Conservation (phyloP, 2,113 vertebrate species). For the Scolopax mira region DNA sequence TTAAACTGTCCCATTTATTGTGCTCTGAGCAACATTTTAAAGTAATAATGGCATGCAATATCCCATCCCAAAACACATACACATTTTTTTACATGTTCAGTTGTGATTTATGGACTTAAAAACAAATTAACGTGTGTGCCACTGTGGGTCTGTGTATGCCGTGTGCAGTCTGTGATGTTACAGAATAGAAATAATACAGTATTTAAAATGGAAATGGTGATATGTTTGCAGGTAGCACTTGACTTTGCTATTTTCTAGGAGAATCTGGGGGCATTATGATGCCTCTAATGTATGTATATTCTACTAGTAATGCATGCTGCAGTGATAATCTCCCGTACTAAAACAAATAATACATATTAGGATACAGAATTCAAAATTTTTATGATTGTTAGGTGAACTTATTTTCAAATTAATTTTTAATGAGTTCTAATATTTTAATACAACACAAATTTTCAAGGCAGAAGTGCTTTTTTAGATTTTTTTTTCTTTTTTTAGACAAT, state of each 20-base stretch:
- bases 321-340: conserved; percentile 12
- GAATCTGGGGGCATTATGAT: not conserved
- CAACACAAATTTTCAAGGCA: conserved; percentile 68
- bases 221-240: not conserved
- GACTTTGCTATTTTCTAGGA: not conserved
- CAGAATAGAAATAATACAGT: not conserved
- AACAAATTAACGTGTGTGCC: not conserved
- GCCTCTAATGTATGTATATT: not conserved
- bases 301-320: not conserved
- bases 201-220: conserved; percentile 6
- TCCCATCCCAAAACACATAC: not conserved
- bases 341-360: conserved; percentile 33
- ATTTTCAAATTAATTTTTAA: conserved; percentile 80
- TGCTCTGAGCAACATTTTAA: not conserved
- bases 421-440: conserved; percentile 78
- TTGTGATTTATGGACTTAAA: not conserved
- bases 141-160: not conserved
- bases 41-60: not conserved
- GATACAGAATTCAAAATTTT: conserved; percentile 38
- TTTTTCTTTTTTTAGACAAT: conserved; percentile 63
- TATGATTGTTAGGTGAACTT: conserved; percentile 62
- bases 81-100: not conserved
- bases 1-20: not conserved
- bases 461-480: conserved; percentile 36
- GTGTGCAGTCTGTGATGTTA: not conserved